phyloP scores from a whole-genome alignment of 1,140 invertebrate species.

The Aphaenogaster floridana region DNA sequence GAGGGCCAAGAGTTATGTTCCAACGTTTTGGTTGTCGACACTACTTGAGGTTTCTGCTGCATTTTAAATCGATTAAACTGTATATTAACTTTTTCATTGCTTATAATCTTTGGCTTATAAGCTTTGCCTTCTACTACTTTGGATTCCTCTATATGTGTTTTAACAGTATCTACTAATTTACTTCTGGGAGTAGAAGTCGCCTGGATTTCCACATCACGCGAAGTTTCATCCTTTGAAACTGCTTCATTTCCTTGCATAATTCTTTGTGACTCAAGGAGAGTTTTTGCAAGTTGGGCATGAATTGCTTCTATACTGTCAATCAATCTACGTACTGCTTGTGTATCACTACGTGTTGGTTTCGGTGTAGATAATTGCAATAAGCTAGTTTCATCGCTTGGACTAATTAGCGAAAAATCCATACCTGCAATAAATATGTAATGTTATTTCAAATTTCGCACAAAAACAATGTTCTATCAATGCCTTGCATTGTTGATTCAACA shows the following conservation, averaged over 20 bases:
- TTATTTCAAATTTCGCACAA: background rate
- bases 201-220: constrained; percentile 23
- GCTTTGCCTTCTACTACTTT: constrained; percentile 29
- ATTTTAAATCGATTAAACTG: constrained; percentile 72
- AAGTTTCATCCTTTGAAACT: background rate
- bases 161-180: constrained; percentile 48
- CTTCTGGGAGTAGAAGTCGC: constrained; percentile 35
- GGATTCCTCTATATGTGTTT: constrained; percentile 40
- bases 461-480: background rate
- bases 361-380: constrained; percentile 75
- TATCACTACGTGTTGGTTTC: constrained; percentile 58
- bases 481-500: background rate
- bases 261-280: constrained; percentile 79
- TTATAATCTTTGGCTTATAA: constrained; percentile 79
- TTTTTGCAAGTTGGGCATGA: constrained; percentile 78
- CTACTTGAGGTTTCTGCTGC: constrained; percentile 52
- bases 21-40: background rate
- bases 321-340: constrained; percentile 74
- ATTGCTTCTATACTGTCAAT: constrained; percentile 81
- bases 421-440: constrained; percentile 53
- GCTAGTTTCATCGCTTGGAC: constrained; percentile 75
- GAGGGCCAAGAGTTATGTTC: constrained; percentile 38
- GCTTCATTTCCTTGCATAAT: constrained; percentile 66
- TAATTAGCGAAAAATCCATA: constrained; percentile 71
- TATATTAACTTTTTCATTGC: constrained; percentile 78